Conservation (phyloP, 2,113 vertebrate species). For the Campylorhamphus procurvoides region DNA sequence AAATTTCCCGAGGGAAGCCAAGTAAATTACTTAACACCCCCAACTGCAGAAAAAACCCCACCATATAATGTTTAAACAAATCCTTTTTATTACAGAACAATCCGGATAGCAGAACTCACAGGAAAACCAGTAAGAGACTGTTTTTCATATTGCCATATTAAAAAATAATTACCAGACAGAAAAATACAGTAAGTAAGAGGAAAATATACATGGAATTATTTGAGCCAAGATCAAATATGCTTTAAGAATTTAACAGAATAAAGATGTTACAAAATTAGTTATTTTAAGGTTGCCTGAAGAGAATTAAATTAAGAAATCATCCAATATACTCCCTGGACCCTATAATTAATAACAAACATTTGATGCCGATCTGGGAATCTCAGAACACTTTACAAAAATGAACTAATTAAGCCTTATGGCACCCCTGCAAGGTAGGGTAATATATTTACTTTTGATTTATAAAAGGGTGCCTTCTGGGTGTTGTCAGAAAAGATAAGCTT, state of each 20-base stretch:
- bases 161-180: background rate
- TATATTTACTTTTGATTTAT: slow-evolving; percentile 63
- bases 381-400: slow-evolving; percentile 37
- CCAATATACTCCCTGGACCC: background rate
- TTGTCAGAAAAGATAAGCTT: slow-evolving; percentile 29
- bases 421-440: slow-evolving; percentile 42
- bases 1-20: slow-evolving; percentile 69
- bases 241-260: slow-evolving; percentile 21
- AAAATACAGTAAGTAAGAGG: background rate
- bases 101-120: background rate
- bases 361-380: slow-evolving; percentile 47
- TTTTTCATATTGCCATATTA: background rate
- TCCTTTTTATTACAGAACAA: slow-evolving; percentile 46
- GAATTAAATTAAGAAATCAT: slow-evolving; percentile 46
- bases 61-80: slow-evolving; percentile 38
- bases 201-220: background rate
- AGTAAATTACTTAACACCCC: slow-evolving; percentile 53
- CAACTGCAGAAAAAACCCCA: background rate
- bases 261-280: background rate
- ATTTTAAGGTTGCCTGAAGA: slow-evolving; percentile 33
- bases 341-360: slow-evolving; percentile 67
- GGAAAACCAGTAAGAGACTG: background rate
- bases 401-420: slow-evolving; percentile 61
- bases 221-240: background rate
- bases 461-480: slow-evolving; percentile 35